Percentiles rank a stretch among this genome's conserved stretches.
phyloP scores from a whole-genome alignment of 2,797 vertebrate species.

The Thunnus albacares region DNA sequence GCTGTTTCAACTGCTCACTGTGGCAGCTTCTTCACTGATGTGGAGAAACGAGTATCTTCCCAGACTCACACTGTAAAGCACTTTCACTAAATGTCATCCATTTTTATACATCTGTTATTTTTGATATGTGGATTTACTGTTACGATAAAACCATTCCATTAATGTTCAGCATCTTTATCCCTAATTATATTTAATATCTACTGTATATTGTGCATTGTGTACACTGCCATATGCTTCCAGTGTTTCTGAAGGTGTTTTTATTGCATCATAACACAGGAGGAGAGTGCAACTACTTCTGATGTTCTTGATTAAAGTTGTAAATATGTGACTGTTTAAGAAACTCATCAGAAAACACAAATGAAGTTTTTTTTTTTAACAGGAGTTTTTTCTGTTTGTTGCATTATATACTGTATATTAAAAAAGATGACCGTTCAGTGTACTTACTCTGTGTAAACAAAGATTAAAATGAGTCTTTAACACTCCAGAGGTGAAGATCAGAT shows the following conservation, averaged over 20 bases:
- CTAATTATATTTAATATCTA: constrained; percentile 25
- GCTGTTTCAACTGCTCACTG: constrained; percentile 12
- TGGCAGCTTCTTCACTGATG: constrained; percentile 9
- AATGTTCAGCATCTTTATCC: constrained; percentile 20
- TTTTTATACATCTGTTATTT: constrained; percentile 55
- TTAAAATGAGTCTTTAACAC: constrained; percentile 26
- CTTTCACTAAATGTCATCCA: constrained; percentile 54
- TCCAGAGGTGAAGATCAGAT: constrained; percentile 10
- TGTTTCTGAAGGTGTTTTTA: constrained; percentile 40
- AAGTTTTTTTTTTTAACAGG: background rate
- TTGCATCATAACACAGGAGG: constrained; percentile 7
- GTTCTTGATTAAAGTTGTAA: background rate
- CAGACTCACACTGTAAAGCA: constrained; percentile 56
- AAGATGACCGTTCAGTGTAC: background rate
- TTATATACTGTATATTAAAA: background rate
- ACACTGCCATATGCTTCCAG: constrained; percentile 30
- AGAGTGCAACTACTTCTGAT: background rate
- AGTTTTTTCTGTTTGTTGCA: background rate
- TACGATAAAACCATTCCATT: constrained; percentile 19
- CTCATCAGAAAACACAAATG: too few relatives aligned
- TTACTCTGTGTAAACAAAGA: background rate
- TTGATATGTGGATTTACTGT: constrained; percentile 34
- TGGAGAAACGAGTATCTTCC: constrained; percentile 16
- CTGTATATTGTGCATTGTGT: constrained; percentile 37
- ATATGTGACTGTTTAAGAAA: background rate